phyloP scores from a whole-genome alignment of 2,888 invertebrate genomes.

The Odontomyia ornata region DNA sequence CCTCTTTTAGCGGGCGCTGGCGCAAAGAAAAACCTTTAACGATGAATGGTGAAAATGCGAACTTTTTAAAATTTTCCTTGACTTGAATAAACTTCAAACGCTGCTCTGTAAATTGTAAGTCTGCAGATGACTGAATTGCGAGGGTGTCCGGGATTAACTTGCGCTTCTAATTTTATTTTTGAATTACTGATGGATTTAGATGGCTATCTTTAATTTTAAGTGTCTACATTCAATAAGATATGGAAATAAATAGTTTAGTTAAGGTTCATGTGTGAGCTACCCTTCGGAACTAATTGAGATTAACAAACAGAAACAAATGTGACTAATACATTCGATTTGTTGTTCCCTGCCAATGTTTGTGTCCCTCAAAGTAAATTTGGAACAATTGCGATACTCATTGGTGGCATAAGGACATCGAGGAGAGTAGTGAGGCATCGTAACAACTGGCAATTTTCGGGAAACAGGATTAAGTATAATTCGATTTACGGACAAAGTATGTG shows the following conservation, averaged over 20 bases:
- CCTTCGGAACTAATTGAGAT: too few species aligned
- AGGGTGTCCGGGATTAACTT: too few species aligned
- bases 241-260: too few species aligned
- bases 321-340: background rate
- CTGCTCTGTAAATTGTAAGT: too few species aligned
- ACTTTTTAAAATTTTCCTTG: too few species aligned
- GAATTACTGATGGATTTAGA: too few species aligned
- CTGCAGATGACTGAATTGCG: too few species aligned
- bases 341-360: background rate
- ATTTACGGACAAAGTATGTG: background rate
- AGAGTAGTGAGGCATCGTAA: background rate
- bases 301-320: background rate
- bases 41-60: background rate
- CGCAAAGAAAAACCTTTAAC: background rate
- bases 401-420: background rate
- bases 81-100: too few species aligned
- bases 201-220: too few species aligned
- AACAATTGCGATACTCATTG: background rate
- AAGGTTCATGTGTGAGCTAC: too few species aligned
- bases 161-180: too few species aligned
- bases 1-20: background rate
- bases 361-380: background rate
- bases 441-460: slow-evolving; percentile 4
- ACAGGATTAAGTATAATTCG: slow-evolving; percentile 9
- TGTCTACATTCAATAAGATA: too few species aligned